Percentiles rank a stretch among this genome's conserved stretches.
phyloP scores from a whole-genome alignment of 2,797 vertebrate genomes.

The Pogoniulus pusillus region DNA sequence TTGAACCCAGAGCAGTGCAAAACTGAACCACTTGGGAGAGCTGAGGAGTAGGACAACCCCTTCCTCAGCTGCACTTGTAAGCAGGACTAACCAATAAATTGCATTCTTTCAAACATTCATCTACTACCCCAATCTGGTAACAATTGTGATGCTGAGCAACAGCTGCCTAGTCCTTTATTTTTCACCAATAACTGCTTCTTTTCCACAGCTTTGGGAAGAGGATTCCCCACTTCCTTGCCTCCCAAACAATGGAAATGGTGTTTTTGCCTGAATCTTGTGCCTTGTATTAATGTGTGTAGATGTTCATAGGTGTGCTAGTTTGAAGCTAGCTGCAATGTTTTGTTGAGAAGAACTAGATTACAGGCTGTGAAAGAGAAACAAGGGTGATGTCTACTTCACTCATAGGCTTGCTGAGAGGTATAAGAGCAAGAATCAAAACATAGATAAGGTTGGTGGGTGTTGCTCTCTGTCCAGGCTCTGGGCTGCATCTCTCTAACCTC shows the following conservation, averaged over 20 bases:
- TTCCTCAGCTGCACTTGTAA: background rate
- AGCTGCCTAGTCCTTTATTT: background rate
- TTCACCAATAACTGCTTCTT: background rate
- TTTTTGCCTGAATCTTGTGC: background rate
- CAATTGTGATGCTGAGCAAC: background rate
- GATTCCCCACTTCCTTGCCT: background rate
- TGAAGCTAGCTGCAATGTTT: too few relatives aligned
- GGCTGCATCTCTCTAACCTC: too few relatives aligned
- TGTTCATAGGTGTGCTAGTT: too few relatives aligned
- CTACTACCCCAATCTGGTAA: accelerated
- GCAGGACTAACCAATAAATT: background rate
- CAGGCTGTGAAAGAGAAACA: too few relatives aligned
- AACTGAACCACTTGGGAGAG: background rate
- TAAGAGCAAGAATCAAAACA: too few relatives aligned
- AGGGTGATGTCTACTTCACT: too few relatives aligned
- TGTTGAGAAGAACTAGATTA: too few relatives aligned
- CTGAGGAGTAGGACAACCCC: background rate
- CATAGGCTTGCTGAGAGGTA: too few relatives aligned
- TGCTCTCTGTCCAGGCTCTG: too few relatives aligned
- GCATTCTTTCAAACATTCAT: background rate
- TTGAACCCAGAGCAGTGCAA: background rate
- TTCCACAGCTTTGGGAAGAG: background rate
- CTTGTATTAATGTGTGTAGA: accelerated
- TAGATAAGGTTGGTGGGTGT: too few relatives aligned
- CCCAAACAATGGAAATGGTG: background rate